Base-by-base conservation (phyloP, 2,797 vertebrate genomes). In the Thunnus albacares region DNA sequence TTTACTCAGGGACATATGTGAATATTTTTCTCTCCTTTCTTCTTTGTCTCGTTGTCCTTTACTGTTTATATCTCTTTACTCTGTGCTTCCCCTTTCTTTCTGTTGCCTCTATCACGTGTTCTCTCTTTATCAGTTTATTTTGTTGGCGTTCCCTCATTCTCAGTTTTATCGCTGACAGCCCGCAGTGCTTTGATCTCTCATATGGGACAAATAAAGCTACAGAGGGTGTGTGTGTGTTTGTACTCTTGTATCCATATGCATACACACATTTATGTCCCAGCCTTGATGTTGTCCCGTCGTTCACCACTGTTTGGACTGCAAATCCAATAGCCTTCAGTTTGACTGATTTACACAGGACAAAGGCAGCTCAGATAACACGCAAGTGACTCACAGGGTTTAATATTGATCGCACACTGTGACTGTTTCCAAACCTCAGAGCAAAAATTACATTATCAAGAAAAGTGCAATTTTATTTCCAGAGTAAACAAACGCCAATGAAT, bases 121-220 rank as follows among this genome's bases (percentile, higher is more conserved):
- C 67, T 58, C 30, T 64, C 53, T 81, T 85, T 90, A 91, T 94
- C 90, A 82, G 86, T 84, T 81, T 84, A 69, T 89, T 90, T 90
- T 92, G 71, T 74, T 90, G 85, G 72, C 73, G 47, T 87, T 89
- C 80, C 83, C 84, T 82, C 83, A 60, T 76, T 82, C 85, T 84
- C 80, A 86, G 87, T 91, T 79, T 92, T 84, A 91, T 41, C 64
- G 80, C 78, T 86, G 26, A 78, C 89, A 86, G 87, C 85, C 72
- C 56, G 66, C 24, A 24, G 63, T 62, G 89, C 94, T 96, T 95
- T 95, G 91, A 95, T 94, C 93, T 86, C 80, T 82, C 78, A 80
- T 84, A 87, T 86, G 88, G 89, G 72, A 83, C 80, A 88, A 92
- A 95, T 93, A 94, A 92, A 82, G 62, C 51, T 43, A 26, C 45